Evolutionary conservation across 2,888 invertebrate species (phyloP), one percentile per base, ranked within the genome.

Genomic region (Nysson spinosus): DNA sequence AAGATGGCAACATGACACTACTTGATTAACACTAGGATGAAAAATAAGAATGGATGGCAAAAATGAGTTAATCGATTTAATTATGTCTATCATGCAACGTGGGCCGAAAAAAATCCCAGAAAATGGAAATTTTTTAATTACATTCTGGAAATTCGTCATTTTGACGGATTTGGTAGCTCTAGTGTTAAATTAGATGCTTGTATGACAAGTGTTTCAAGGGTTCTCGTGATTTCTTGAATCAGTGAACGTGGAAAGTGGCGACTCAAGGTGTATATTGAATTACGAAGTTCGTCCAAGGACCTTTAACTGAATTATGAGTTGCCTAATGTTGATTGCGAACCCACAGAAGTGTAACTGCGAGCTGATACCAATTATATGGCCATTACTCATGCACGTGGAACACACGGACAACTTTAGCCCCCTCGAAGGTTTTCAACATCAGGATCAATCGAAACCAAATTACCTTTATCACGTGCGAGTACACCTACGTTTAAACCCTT

Each of bases 321-420:
- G 60, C 60, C 52, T 64, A 51, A 60, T 69, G 69, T 68, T 69
- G 60, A 70, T 64, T 56, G 64, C 11, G 69, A 70, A 68, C 52
- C 68, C 69, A 5, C 14, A 37, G 20, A 28, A 44, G 49, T 19
- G 39, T 68, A 58, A 57, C 68, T 43, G 54, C 17, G 46, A 64
- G 64, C 64, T 55, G 58, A 69, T 64, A 60, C 68, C 55, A 69
- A 69, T 68, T 64, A 64, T 22, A 69, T 46, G 49, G 56, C 56
- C 49, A 68, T 68, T 68, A 64, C 52, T 49, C 49, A 26, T 26
- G 34, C 61, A 28, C 24, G 47, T 49, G 35, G 14, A 60, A 64
- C 51, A 34, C 12, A 20, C 30, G 43, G 28, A 30, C 26, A 32
- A 44, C 37, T 56, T 49, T 26, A 50, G 37, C 50, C 12, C 26